phyloP scores from a whole-genome alignment of 1,140 invertebrate species.

The Drosophila nannoptera region DNA sequence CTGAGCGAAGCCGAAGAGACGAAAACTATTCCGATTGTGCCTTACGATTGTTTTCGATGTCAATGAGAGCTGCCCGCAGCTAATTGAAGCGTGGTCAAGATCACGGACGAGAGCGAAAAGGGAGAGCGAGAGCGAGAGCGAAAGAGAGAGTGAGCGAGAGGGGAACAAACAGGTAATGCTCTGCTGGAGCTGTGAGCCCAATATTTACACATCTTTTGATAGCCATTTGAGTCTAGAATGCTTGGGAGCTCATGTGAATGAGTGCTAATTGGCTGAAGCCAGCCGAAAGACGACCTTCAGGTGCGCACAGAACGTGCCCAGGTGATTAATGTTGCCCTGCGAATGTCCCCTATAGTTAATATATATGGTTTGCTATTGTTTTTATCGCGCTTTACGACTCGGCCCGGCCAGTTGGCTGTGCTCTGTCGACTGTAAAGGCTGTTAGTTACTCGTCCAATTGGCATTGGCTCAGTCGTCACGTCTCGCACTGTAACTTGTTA shows the following conservation, averaged over 20 bases:
- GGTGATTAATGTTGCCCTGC: constrained; percentile 40
- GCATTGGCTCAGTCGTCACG: constrained; percentile 51
- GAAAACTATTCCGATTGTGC: too few relatives aligned
- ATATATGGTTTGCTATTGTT: background rate
- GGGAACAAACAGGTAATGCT: constrained; percentile 35
- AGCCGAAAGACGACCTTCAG: constrained; percentile 28
- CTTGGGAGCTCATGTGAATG: constrained; percentile 10
- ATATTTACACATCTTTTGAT: constrained; percentile 1
- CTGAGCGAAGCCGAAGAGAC: constrained; percentile 31
- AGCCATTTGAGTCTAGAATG: constrained; percentile 23
- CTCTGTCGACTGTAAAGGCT: background rate
- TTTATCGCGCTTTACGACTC: constrained; percentile 8
- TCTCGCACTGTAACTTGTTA: constrained; percentile 36
- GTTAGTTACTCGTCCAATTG: constrained; percentile 33
- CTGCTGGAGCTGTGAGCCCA: background rate
- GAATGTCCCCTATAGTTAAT: constrained; percentile 9
- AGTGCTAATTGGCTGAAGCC: constrained; percentile 31
- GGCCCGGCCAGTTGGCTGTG: too few relatives aligned
- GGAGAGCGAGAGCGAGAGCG: background rate
- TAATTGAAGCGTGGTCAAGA: constrained; percentile 53
- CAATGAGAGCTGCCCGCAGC: constrained; percentile 54
- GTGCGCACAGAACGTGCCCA: constrained; percentile 41
- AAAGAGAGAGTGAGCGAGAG: background rate
- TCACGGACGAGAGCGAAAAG: constrained; percentile 71
- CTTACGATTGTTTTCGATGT: constrained; percentile 57